phyloP scores from a whole-genome alignment of 2,888 invertebrate genomes.

The Julus scanicus region DNA sequence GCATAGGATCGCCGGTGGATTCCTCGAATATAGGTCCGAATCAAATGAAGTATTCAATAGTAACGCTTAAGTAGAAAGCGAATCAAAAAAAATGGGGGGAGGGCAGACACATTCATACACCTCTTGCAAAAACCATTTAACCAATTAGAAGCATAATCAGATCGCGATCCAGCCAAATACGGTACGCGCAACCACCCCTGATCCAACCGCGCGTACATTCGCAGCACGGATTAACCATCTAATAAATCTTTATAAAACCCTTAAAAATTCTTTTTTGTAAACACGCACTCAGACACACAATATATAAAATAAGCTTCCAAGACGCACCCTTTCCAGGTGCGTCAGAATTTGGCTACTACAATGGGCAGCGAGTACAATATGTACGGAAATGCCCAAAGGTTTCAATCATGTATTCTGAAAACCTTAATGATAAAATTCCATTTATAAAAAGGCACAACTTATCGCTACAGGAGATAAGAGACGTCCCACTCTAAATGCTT shows the following conservation, averaged over 20 bases:
- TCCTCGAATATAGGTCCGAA: conserved; percentile 31
- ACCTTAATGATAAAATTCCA: conserved; percentile 43
- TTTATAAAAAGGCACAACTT: conserved; percentile 2
- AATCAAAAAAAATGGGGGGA: background rate
- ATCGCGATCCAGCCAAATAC: conserved; percentile 11
- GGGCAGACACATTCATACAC: background rate
- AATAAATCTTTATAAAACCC: conserved; percentile 43
- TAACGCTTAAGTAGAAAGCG: conserved; percentile 23
- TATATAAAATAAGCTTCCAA: background rate
- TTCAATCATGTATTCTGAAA: conserved; percentile 21
- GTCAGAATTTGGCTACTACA: conserved; percentile 35
- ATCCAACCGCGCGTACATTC: conserved; percentile 12
- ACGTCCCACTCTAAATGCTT: background rate
- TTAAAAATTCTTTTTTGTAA: conserved; percentile 37
- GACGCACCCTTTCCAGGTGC: background rate
- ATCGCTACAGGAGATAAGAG: background rate
- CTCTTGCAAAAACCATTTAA: background rate
- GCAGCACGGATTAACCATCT: background rate
- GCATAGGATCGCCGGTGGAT: conserved; percentile 1
- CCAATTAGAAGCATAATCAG: conserved; percentile 18
- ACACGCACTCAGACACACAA: conserved; percentile 28
- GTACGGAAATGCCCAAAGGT: conserved; percentile 45
- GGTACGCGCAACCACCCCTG: background rate
- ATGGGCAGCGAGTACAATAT: conserved; percentile 31
- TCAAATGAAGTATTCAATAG: background rate